A percentile compares a stretch with the other conserved stretches of the same genome.
These are phyloP conservation scores for Ochropacha duplaris DNA, from an alignment of 2,888 invertebrate species.

Conservation along the genomic window DNA sequence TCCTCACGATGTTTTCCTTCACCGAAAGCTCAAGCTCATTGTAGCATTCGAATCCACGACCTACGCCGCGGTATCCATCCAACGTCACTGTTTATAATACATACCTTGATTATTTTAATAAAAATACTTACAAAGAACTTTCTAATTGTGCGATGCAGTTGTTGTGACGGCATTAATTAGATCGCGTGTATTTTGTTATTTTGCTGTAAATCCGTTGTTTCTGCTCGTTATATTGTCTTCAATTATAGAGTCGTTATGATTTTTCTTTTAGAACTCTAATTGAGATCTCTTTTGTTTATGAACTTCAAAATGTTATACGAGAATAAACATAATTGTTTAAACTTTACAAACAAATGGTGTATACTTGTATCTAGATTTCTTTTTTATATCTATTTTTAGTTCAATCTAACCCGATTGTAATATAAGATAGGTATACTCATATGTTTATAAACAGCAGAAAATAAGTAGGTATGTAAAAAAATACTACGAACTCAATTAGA, in stretches of 20 bases:
- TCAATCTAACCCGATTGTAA: background rate
- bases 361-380: no score
- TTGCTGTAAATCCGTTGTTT: background rate
- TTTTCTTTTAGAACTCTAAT: background rate
- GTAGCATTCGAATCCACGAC: no score
- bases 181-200: background rate
- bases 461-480: background rate
- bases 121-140: background rate
- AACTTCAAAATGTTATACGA: no score
- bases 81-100: no score
- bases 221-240: background rate
- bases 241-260: background rate
- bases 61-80: no score
- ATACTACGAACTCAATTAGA: background rate
- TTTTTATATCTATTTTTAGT: no score
- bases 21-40: no score
- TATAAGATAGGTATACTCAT: background rate
- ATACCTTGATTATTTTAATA: no score
- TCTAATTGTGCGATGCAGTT: background rate
- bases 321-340: no score
- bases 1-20: no score
- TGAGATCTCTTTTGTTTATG: background rate
- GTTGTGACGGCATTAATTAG: background rate
- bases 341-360: no score
- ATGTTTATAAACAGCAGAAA: background rate